Base-by-base conservation (phyloP, 2,113 vertebrate genomes). In the Electrona antarctica region DNA sequence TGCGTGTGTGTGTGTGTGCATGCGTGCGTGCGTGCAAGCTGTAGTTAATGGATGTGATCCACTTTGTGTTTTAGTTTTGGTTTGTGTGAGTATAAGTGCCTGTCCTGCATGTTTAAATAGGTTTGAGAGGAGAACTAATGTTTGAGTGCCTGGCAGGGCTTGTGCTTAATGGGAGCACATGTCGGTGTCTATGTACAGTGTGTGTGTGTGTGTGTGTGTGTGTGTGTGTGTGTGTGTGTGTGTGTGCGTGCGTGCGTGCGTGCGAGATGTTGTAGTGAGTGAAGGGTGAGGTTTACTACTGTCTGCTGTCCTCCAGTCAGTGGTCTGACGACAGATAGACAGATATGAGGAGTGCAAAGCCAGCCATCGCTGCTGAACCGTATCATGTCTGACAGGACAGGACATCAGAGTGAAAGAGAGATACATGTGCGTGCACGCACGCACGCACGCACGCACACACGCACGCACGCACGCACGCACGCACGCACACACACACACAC, bases 261-360 rank as follows among this genome's bases (percentile, higher is more conserved):
- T 41, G 33, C 0, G 33, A 41, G 33, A 41, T 21, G 65, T 60
- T 52, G 59, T n/a, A 47, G 12, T 57, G 60, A 80, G 60, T 84
- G 81, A 77, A 78, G 87, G 81, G 81, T 89, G 79, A 89, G 80
- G 74, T 66, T 74, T 68, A 76, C 79, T 68, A 76, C 79, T 57
- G 80, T 87, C 76, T 85, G 76, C 64, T 56, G 61, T 67, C 33
- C 55, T 48, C 74, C 33, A 41, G 33, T 70, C 78, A 62, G 64
- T 63, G 78, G 66, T 76, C 15, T 78, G 76, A 74, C 81, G 67
- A 58, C 12, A 64, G 33, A 41, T 75, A 78, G 71, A 78, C 47
- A 50, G 66, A 82, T 75, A 76, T 63, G 33, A 63, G 65, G 73
- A 67, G 28, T 10, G 11, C 58, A 10, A 1, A 72, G 67, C 63